Base-by-base conservation (phyloP, 1,140 invertebrate genomes). In the Drosophila neocordata region DNA sequence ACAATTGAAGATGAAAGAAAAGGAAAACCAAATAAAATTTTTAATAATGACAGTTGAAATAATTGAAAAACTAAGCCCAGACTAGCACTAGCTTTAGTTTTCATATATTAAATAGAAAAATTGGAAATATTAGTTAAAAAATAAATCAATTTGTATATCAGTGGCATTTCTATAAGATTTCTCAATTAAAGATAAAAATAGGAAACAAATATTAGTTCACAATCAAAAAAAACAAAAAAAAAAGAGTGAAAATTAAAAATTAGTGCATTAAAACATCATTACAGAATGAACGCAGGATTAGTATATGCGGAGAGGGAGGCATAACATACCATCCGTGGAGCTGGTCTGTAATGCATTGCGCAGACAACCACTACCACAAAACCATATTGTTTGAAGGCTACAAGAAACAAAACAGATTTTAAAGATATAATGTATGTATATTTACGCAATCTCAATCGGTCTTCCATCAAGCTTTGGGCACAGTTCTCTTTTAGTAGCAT, bases 381-480 rank as follows among this genome's bases (percentile, higher is more conserved):
- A 91, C 90, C 90, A 91, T 68, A 88, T 79, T 9, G 90, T 85
- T 79, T 91, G 90, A 2, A 91, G 55, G 6, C 90, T 91, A 62
- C 2, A 58, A 48, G 34, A 34, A 52, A 48, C 65, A 22, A 27
- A 67, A 6, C n/a, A 22, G 27, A 31, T 24, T 4, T 20, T 37
- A 9, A 20, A 56, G 22, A 8, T 1, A 8, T 15, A 12, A 41
- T 4, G 3, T 7, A n/a, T 31, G 27, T 31, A 7, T 31, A 31
- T 31, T 1, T 31, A 31, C 5, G 1, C 6, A 31, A 31, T 31
- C 27, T 31, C 6, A 6, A 31, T 20, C n/a, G n/a, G n/a, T 38
- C n/a, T 4, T 38, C 5, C 8, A 15, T 18, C 41, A 18, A 18
- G 13, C 13, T 9, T 8, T 20, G 8, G 41, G 2, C 7, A 48